These are phyloP conservation scores for Schizopygopsis pylzovi DNA, from an alignment of 2,797 vertebrate species.

Conservation along the genomic window DNA sequence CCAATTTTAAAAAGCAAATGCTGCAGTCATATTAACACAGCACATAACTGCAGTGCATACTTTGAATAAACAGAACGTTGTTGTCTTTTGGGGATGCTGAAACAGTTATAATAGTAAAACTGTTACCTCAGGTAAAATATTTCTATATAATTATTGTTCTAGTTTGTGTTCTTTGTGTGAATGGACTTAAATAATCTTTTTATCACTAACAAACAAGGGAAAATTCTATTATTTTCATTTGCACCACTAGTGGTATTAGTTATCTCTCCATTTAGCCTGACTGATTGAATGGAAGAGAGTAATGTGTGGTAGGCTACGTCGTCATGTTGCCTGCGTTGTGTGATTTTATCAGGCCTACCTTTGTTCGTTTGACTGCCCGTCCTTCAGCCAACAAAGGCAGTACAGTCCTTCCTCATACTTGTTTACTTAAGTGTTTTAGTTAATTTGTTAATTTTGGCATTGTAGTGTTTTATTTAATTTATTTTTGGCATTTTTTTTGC, in stretches of 20 bases:
- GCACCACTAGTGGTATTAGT: too few relatives aligned
- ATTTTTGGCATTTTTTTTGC: neutral
- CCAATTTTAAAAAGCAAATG: neutral
- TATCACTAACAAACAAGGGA: neutral
- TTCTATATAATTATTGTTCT: neutral
- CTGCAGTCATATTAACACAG: neutral
- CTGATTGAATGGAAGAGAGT: neutral
- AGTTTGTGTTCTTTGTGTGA: neutral
- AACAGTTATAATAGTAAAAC: too few relatives aligned
- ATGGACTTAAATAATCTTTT: neutral
- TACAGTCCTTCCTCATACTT: neutral
- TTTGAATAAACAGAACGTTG: neutral
- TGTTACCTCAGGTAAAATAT: neutral
- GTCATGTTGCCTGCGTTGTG: neutral
- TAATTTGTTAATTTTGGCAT: neutral
- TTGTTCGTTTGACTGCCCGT: neutral
- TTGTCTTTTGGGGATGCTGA: neutral
- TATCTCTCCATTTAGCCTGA: neutral
- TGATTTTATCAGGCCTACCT: neutral
- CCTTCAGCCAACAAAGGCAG: slow-evolving; percentile 11
- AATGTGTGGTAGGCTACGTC: neutral
- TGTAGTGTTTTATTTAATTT: neutral
- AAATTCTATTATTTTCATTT: neutral
- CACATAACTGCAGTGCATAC: neutral
- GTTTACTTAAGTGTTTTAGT: neutral